A percentile compares a stretch with the other conserved stretches of the same genome.
Conservation (phyloP, 2,797 vertebrate species). For the Mormyrus hasselquistii region DNA sequence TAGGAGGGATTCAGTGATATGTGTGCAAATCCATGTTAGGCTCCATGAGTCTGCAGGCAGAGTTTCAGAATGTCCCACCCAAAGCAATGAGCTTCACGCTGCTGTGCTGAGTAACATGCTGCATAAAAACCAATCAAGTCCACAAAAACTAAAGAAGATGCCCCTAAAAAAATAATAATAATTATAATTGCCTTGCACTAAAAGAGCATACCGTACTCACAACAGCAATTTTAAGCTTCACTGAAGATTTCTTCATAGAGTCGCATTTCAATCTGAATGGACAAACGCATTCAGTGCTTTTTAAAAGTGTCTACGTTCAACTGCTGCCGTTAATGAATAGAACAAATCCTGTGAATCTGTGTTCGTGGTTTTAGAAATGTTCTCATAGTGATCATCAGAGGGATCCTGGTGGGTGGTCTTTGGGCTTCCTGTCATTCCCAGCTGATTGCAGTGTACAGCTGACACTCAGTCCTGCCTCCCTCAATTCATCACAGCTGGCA, state of each 20-base stretch:
- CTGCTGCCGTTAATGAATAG: neutral
- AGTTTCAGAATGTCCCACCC: neutral
- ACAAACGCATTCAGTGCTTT: neutral
- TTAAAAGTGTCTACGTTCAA: neutral
- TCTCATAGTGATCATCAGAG: slow-evolving; percentile 9
- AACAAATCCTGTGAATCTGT: neutral
- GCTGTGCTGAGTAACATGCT: neutral
- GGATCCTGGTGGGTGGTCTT: slow-evolving; percentile 11
- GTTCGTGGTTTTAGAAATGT: neutral
- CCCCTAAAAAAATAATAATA: neutral
- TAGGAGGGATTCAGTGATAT: neutral
- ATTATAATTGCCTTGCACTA: neutral
- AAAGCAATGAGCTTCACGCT: neutral
- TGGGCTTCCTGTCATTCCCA: slow-evolving; percentile 22
- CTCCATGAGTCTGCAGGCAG: neutral
- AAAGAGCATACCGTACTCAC: neutral
- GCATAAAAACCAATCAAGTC: neutral
- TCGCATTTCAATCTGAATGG: neutral
- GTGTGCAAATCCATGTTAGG: neutral
- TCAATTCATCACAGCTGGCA: slow-evolving; percentile 19
- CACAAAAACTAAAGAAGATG: neutral
- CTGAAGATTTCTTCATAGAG: neutral
- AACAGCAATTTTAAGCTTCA: neutral
- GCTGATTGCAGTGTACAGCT: slow-evolving; percentile 32
- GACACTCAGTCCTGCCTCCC: slow-evolving; percentile 34